Evolutionary conservation across 2,888 invertebrate genomes (phyloP), one percentile per base, ranked within the genome.

Genomic region (Taenaris catops): DNA sequence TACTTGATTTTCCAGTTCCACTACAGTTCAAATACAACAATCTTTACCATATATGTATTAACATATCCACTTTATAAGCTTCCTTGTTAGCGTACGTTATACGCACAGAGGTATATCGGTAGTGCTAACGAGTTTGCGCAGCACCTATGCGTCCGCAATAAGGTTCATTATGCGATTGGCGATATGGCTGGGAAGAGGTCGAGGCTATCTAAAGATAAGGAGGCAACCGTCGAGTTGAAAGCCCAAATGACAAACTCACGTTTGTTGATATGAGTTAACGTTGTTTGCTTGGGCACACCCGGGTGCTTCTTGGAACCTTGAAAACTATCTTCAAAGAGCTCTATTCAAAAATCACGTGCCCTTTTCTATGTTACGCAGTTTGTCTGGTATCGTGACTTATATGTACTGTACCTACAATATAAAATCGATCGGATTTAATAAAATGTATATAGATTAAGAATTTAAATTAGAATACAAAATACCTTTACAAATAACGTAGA

Each of bases 171-270:
- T 56, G 26, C 27, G 31, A 37, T 27, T 27, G n/a, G 8, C 14
- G 7, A 7, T 41, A 34, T 58, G 60, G 62, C 59, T 63, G 67
- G 74, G 72, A 65, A 68, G 74, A 78, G 80, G 80, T 81, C 79
- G 81, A 71, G 80, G 80, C 58, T 81, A 76, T 79, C 71, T 61
- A 40, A 49, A 56, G 83, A 81, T 81, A 83, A 76, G 63, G 48
- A 51, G 25, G 58, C 62, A 66, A 65, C 66, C 63, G 63, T 44
- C 60, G 58, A 47, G 65, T 68, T 67, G 64, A 60, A 65, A 62
- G 68, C 66, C 60, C 58, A 62, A 66, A 66, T 50, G 57, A 62
- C 61, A 47, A 41, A 40, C 44, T 43, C 45, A 43, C 45, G 47
- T 38, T 34, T 45, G 35, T 41, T 44, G 41, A 40, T 42, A 47